phyloP scores from a whole-genome alignment of 2,888 invertebrate genomes.

The Andrena praecox region DNA sequence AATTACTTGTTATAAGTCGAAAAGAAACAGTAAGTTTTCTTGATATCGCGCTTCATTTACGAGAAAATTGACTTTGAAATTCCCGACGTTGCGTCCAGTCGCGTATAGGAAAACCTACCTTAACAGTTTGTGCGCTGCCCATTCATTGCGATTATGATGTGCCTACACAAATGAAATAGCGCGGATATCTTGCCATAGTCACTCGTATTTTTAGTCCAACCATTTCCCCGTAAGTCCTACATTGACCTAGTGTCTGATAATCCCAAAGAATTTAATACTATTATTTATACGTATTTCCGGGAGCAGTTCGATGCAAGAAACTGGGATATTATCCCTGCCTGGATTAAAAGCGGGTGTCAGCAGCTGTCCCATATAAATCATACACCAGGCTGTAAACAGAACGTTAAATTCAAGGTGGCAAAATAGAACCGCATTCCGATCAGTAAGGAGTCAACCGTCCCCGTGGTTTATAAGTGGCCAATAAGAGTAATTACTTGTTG shows the following conservation, averaged over 20 bases:
- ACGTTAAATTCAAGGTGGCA: slow-evolving; percentile 44
- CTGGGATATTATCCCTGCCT: slow-evolving; percentile 20
- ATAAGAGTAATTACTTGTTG: slow-evolving; percentile 74
- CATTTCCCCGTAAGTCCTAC: neutral
- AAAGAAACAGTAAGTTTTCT: too few species aligned
- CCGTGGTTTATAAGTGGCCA: slow-evolving; percentile 56
- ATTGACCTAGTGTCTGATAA: neutral
- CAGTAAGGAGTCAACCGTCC: slow-evolving; percentile 46
- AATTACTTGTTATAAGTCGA: too few species aligned
- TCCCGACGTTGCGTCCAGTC: too few species aligned
- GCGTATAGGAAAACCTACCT: too few species aligned
- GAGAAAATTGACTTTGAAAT: too few species aligned
- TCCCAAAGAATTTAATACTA: slow-evolving; percentile 1
- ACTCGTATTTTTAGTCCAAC: neutral
- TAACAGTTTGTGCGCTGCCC: too few species aligned
- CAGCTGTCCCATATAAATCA: slow-evolving; percentile 74
- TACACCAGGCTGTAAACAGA: slow-evolving; percentile 56
- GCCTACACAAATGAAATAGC: neutral
- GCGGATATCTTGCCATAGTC: neutral
- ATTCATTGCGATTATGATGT: neutral
- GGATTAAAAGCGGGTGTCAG: slow-evolving; percentile 51
- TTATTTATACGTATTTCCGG: neutral
- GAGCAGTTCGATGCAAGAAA: slow-evolving; percentile 19
- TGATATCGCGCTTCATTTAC: too few species aligned
- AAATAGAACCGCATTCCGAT: slow-evolving; percentile 66